Evolutionary conservation across 2,888 invertebrate species (phyloP), one percentile per base, ranked within the genome.

Genomic region (Eilema griseolum): DNA sequence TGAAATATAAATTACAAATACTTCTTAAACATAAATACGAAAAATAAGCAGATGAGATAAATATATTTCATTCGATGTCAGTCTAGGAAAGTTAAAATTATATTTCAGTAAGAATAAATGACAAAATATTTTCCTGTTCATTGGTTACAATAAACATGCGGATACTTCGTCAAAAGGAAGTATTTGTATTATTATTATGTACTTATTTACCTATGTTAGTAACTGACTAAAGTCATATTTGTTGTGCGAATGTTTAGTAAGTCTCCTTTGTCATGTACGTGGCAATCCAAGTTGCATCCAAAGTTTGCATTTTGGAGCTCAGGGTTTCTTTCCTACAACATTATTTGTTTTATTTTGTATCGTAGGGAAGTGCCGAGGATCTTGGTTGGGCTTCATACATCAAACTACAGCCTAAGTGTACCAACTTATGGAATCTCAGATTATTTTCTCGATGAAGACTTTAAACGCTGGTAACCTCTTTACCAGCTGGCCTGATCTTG

Each of bases 121-220:
- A 5, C 7, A 59, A 52, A 16, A 28, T 28, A 59, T 59, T 59
- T 59, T 59, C 59, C 59, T 59, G 59, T 28, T 16, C 7, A 28
- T 59, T 59, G 14, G 59, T 59, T 59, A 59, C 28, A 59, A 26
- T 16, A 28, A 26, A 26, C 1, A 26, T 59, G 59, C 16, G 28
- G 59, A 59, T 59, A 59, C 10, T 20, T 59, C 16, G 28, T 59
- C 26, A 26, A 14, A 59, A 59, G 59, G 59, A 59, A 59, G 59
- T 59, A 59, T 16, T 16, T n/a, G 52, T n/a, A 52, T 52, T 46
- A 52, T 52, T 14, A 28, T 26, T 28, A 59, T 26, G 24, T 59
- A 59, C 5, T 4, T 59, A 59, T 8, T 3, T 24, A 11, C 56
- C 1, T 0, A 59, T 16, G 14, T 24, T 26, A 59, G 20, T 20